Percentiles rank a stretch among this genome's conserved stretches.
Evolutionary conservation across 2,888 invertebrate species (phyloP).

Genomic region (Vandiemenella viatica): DNA sequence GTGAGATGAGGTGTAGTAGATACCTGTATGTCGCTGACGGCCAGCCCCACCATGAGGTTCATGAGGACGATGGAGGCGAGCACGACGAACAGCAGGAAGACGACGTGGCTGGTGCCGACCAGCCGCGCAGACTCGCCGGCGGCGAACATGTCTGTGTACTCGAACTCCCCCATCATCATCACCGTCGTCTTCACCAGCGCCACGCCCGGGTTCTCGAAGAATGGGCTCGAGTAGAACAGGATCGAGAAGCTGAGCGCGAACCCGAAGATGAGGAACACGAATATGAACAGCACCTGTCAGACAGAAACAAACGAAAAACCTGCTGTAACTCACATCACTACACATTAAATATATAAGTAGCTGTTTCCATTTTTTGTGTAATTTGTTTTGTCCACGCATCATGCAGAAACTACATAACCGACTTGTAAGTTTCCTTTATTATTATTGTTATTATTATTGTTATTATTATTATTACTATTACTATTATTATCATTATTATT

Average conservation of each 20-base stretch:
- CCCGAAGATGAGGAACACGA: conserved; percentile 36
- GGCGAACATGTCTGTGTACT: conserved; percentile 31
- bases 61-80: conserved; percentile 38
- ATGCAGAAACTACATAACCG: no score
- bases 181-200: conserved; percentile 36
- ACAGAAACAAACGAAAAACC: conserved; percentile 9
- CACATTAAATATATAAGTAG: no score
- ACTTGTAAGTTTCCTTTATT: no score
- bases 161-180: conserved; percentile 43
- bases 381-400: no score
- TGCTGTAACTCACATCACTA: no score
- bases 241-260: conserved; percentile 39
- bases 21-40: conserved; percentile 34
- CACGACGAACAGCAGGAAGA: conserved; percentile 35
- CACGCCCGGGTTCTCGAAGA: conserved; percentile 29
- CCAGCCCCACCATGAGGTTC: conserved; percentile 39
- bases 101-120: conserved; percentile 28
- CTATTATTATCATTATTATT: no score
- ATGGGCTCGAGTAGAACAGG: conserved; percentile 31
- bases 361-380: no score
- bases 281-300: conserved; percentile 34
- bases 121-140: conserved; percentile 16
- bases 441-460: no score
- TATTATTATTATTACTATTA: no score
- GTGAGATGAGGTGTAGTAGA: no score